Conservation (phyloP, 2,888 invertebrate species). For the Tenthredo scrophulariae region DNA sequence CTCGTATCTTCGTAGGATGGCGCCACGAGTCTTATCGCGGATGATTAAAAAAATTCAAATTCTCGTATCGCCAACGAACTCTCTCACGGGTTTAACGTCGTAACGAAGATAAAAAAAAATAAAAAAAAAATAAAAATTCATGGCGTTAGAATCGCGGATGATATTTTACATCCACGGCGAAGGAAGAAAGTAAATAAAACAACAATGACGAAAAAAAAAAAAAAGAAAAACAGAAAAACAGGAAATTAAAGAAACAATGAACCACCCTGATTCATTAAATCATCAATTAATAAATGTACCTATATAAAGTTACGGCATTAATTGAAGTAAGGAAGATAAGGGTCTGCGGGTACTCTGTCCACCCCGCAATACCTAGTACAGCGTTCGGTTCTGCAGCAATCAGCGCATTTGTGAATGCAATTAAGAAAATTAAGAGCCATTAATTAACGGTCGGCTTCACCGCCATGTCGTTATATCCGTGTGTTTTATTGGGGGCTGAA, state of each 20-base stretch:
- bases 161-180: background rate
- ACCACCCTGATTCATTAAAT: constrained; percentile 37
- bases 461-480: background rate
- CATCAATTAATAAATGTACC: constrained; percentile 36
- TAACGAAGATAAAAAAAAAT: background rate
- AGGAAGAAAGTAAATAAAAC: constrained; percentile 51
- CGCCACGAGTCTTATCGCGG: constrained; percentile 48
- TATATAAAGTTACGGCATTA: constrained; percentile 35
- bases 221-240: constrained; percentile 23
- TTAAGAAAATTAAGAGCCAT: constrained; percentile 77
- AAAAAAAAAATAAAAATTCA: background rate
- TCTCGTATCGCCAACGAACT: background rate
- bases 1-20: constrained; percentile 55
- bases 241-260: background rate
- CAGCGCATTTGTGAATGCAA: constrained; percentile 70
- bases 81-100: constrained; percentile 3
- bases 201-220: constrained; percentile 10
- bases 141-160: background rate
- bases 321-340: constrained; percentile 35
- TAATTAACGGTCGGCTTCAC: constrained; percentile 74
- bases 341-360: constrained; percentile 51
- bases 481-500: background rate
- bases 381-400: constrained; percentile 60
- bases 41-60: constrained; percentile 40
- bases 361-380: background rate